These are phyloP conservation scores for Eunapius fragilis DNA, from an alignment of 37 sponge, comb jelly and placozoan genomes.

Conservation along the genomic window DNA sequence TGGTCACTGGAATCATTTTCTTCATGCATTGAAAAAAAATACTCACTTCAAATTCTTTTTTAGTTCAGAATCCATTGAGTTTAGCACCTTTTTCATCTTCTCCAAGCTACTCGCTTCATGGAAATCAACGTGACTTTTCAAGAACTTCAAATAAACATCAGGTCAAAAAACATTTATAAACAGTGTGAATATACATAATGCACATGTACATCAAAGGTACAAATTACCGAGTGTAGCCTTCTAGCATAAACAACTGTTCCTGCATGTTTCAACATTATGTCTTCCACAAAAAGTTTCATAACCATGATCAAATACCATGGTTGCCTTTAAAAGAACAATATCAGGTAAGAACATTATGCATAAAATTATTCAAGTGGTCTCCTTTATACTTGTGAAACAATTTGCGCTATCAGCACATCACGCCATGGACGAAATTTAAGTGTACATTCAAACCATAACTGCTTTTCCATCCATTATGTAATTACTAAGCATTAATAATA, in stretches of 20 bases:
- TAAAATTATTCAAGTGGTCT: too few relatives aligned
- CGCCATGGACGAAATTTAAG: too few relatives aligned
- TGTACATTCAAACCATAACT: too few relatives aligned
- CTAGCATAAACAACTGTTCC: constrained; percentile 23
- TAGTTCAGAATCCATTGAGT: constrained; percentile 12
- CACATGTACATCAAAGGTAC: not conserved
- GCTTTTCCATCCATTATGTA: too few relatives aligned
- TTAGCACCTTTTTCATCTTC: not conserved
- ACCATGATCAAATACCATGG: constrained; percentile 58
- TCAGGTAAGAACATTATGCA: too few relatives aligned
- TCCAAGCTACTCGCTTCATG: constrained; percentile 7
- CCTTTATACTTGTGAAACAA: too few relatives aligned
- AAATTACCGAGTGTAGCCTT: constrained; percentile 32
- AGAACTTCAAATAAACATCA: not conserved
- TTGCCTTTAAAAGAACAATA: constrained; percentile 10
- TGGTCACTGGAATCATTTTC: not conserved
- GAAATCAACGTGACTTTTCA: constrained; percentile 20
- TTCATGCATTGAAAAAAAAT: not conserved
- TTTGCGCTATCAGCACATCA: too few relatives aligned
- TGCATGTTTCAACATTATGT: constrained; percentile 37
- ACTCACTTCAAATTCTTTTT: not conserved
- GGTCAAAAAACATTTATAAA: not conserved
- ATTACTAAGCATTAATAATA: too few relatives aligned
- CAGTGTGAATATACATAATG: not conserved
- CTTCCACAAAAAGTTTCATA: constrained; percentile 63